A percentile compares a stretch with the other conserved stretches of the same genome.
Evolutionary conservation across 2,797 vertebrate genomes (phyloP).

Genomic region (Loris lydekkerianus): DNA sequence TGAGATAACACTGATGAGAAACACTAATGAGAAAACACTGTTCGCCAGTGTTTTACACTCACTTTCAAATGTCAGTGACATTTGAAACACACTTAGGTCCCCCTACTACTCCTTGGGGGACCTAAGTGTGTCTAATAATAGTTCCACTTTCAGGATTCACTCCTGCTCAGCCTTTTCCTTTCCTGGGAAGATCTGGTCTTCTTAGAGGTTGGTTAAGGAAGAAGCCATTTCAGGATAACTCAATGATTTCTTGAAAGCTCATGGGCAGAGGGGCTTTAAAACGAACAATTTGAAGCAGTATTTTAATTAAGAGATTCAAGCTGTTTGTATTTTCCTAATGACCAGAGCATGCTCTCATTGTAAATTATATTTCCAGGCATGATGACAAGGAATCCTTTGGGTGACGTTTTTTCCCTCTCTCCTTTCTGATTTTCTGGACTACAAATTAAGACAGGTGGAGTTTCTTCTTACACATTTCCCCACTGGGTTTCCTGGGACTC

Average conservation of each 20-base stretch:
- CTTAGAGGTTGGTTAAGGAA: conserved; percentile 79
- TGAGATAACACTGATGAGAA: background rate
- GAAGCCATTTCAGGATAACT: conserved; percentile 77
- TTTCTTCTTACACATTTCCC: conserved; percentile 63
- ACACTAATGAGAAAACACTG: background rate
- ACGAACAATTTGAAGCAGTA: conserved; percentile 79
- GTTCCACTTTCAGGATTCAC: conserved; percentile 36
- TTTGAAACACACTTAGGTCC: too few relatives aligned
- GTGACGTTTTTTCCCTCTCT: conserved; percentile 36
- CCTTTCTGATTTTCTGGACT: conserved; percentile 71
- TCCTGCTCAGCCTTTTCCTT: conserved; percentile 45
- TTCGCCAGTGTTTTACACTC: conserved; percentile 20
- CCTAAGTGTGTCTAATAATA: conserved; percentile 42
- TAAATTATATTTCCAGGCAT: conserved; percentile 77
- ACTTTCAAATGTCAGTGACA: conserved; percentile 57
- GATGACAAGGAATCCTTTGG: conserved; percentile 73
- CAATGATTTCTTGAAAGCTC: conserved; percentile 79
- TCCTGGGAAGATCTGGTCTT: conserved; percentile 67
- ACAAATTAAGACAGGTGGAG: conserved; percentile 75
- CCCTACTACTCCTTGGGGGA: background rate
- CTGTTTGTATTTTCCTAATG: conserved; percentile 83
- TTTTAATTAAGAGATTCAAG: conserved; percentile 86
- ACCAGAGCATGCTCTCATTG: conserved; percentile 78
- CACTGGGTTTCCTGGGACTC: conserved; percentile 45
- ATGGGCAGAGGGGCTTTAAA: conserved; percentile 77